Evolutionary conservation across 2,888 invertebrate genomes (phyloP), one percentile per base, ranked within the genome.

Genomic region (Lepas anatifera): DNA sequence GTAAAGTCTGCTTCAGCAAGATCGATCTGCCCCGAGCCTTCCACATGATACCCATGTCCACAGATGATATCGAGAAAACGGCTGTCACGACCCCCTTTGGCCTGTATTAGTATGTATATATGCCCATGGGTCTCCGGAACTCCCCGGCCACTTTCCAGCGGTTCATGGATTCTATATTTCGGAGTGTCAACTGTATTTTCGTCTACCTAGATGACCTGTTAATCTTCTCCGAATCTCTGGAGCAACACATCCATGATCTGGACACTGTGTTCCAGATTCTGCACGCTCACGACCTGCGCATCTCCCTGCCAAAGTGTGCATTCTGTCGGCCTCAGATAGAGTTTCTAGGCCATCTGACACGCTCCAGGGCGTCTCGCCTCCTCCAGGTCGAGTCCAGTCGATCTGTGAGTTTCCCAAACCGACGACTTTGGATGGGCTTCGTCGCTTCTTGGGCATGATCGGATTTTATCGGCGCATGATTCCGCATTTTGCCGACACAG

Each of bases 61-160:
- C 7, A 50, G 25, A 27, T 27, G 50, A 50, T 8, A 18, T 50
- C 1, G 50, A 50, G 50, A 50, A 50, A 8, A 50, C 50, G 8
- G 50, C 50, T 11, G 48, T 71, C 4, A 69, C 25, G 7, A 70
- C 70, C 6, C 68, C 68, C 4, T 72, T 72, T 32, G 67, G 68
- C 25, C 41, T 58, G 16, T 72, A 52, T 22, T 58, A 72, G 41
- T 69, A 67, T 16, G 7, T 39, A 1, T 64, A n/a, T 6, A 71
- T 71, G 71, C 52, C 25, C 1, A 16, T 32, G 7, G 67, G 67
- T 3, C 7, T 67, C 18, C 39, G 67, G 35, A 18, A 37, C 43
- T 6, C 11, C 2, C 37, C 25, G 2, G 25, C 25, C 2, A 32
- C 35, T 1, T 66, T 66, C 35, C 67, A 66, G 16, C 29, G 16